Evolutionary conservation across 2,888 invertebrate genomes (phyloP).

Genomic region (Sarcophaga variegata): DNA sequence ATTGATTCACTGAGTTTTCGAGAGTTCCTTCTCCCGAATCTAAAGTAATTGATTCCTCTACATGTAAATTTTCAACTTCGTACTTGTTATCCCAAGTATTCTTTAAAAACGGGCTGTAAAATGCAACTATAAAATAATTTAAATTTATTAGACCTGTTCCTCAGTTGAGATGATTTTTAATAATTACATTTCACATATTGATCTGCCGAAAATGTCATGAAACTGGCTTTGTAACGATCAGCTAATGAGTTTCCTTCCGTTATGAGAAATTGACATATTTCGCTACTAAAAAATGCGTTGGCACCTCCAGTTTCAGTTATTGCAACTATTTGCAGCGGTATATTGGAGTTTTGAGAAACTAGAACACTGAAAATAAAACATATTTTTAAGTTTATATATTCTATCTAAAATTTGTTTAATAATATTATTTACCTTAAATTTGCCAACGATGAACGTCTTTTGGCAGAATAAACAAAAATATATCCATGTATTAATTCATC

Average conservation of each 20-base stretch:
- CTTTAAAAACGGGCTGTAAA: constrained; percentile 97
- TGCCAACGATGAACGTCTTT: constrained; percentile 95
- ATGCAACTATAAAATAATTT: constrained; percentile 86
- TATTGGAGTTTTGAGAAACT: constrained; percentile 95
- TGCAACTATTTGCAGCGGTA: constrained; percentile 96
- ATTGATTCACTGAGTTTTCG: constrained; percentile 87
- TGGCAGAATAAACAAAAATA: constrained; percentile 96
- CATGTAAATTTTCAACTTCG: constrained; percentile 95
- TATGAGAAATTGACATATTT: constrained; percentile 93
- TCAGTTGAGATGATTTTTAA: neutral
- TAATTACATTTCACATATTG: constrained; percentile 92
- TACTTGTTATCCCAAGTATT: constrained; percentile 98
- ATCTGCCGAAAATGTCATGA: constrained; percentile 93
- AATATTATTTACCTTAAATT: constrained; percentile 89
- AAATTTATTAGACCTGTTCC: too few species aligned
- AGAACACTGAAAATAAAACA: constrained; percentile 86
- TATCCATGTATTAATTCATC: constrained; percentile 97
- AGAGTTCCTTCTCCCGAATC: constrained; percentile 88
- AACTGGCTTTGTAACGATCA: constrained; percentile 93
- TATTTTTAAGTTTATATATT: neutral
- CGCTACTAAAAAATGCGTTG: constrained; percentile 94
- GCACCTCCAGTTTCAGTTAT: constrained; percentile 95
- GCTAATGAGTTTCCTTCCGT: constrained; percentile 97
- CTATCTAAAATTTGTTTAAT: neutral
- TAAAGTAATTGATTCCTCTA: constrained; percentile 87